Evolutionary conservation across 2,797 vertebrate genomes (phyloP).

Genomic region (Danio choprae): DNA sequence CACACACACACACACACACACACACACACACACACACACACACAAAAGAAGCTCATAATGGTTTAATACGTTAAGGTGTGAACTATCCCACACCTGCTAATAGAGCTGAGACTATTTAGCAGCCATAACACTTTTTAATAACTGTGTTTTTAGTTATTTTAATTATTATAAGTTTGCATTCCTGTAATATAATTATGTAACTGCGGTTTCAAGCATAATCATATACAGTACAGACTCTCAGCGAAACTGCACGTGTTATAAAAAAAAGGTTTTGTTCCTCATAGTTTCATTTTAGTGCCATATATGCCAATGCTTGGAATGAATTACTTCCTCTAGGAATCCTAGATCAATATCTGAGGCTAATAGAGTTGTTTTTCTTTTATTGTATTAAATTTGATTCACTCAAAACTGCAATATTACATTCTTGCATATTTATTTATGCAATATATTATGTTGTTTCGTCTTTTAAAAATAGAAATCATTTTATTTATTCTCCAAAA

Average conservation of each 20-base stretch:
- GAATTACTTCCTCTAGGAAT: neutral
- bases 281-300: neutral
- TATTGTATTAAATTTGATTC: neutral
- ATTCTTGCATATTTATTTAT: neutral
- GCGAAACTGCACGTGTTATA: neutral
- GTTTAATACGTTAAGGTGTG: too few species aligned
- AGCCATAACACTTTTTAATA: neutral
- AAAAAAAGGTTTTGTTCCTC: constrained; percentile 7
- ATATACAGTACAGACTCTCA: neutral
- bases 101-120: neutral
- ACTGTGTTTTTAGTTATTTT: neutral
- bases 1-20: too few species aligned
- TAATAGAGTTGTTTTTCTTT: neutral
- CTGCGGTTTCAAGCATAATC: neutral
- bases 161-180: neutral
- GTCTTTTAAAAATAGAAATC: neutral
- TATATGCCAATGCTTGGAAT: neutral
- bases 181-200: neutral
- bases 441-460: neutral
- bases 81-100: neutral
- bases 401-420: neutral
- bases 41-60: neutral
- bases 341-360: neutral
- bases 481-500: neutral
- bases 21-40: neutral